Conservation (phyloP, 2,113 vertebrate species). For the Neoarius graeffei region DNA sequence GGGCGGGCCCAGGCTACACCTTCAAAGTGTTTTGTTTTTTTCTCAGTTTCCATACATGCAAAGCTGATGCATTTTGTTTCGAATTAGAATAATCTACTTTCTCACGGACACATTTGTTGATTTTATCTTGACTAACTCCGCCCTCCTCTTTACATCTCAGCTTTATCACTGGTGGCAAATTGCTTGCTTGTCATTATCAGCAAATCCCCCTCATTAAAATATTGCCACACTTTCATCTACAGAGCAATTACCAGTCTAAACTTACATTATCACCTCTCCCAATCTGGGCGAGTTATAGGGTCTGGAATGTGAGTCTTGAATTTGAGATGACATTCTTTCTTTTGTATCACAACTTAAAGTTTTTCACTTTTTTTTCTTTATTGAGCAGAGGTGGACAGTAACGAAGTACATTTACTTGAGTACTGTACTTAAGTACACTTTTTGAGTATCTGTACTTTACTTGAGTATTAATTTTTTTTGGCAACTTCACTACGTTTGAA, state of each 20-base stretch:
- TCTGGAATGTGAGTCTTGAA: not conserved
- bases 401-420: too few species aligned
- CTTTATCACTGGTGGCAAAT: not conserved
- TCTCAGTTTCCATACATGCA: not conserved
- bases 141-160: not conserved
- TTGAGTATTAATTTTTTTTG: too few species aligned
- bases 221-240: constrained; percentile 1
- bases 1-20: too few species aligned
- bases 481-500: too few species aligned
- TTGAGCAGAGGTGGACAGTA: not conserved
- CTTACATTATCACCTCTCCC: not conserved
- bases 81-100: not conserved
- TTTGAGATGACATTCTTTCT: not conserved
- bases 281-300: not conserved
- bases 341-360: not conserved
- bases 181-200: not conserved
- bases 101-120: not conserved
- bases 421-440: too few species aligned
- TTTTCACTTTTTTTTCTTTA: not conserved
- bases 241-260: not conserved
- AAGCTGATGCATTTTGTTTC: not conserved
- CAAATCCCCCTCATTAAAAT: not conserved
- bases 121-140: not conserved
- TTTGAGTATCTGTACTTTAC: too few species aligned
- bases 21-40: not conserved